Base-by-base conservation (phyloP, 2,113 vertebrate species). In the Erpornis zantholeuca region DNA sequence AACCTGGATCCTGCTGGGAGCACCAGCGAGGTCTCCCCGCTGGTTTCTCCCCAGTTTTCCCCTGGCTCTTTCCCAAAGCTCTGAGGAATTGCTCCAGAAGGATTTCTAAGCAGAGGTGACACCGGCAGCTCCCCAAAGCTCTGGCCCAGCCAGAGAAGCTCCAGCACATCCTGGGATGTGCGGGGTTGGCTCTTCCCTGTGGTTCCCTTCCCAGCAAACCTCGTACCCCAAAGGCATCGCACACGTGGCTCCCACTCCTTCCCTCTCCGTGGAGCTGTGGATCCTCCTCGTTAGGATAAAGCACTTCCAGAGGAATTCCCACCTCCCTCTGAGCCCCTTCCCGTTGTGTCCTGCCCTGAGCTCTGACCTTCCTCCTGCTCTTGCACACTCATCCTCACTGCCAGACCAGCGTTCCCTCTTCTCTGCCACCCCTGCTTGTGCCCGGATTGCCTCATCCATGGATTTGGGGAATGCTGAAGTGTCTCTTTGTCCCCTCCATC, bases 101-200 rank as follows among this genome's bases (percentile, higher is more conserved):
- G 24, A 33, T 81, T 56, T 15, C 59, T 6, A 9, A 21, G 57
- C 52, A 23, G 12, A 36, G 29, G 35, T 38, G 31, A 5, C 22
- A 0, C 50, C 23, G 54, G 35, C 44, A 73, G 45, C 72, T 73
- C 54, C 68, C 50, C 64, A 57, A 0, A 60, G n/a, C 45, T 13
- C 49, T 68, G 83, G 25, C 35, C 42, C 25, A 52, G 68, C 12
- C 38, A 24, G 54, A 47, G 54, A 6, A 13, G 38, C 22, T 50
- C 33, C 66, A 38, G 54, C 3, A 2, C 19, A 14, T 4, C 68
- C 53, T 0, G 0, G 13, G 9, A 5, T 2, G 36, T 1, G 0
- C 18, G 53, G 59, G n/a, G 10, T 3, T 36, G 72, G 20, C 21
- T 40, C 35, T 40, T 80, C 44, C 65, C 11, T 7, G 33, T 0